Conservation (phyloP, 2,113 vertebrate species). For the Mus musculus region GRCm39 chr17:5775001-5775500, state of each 20-base stretch:
- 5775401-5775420: not conserved
- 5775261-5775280: not conserved
- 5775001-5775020: too few relatives aligned
- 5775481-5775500: constrained; percentile 92
- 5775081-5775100: not conserved
- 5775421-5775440: rapidly evolving
- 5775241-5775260: too few relatives aligned
- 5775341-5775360: not conserved
- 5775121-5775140: not conserved
- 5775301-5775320: rapidly evolving
- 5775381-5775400: not conserved
- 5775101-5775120: rapidly evolving
- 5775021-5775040: not conserved
- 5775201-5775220: not conserved
- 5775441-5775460: too few relatives aligned
- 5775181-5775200: not conserved
- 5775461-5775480: not conserved
- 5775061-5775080: too few relatives aligned
- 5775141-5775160: not conserved
- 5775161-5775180: too few relatives aligned
- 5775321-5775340: rapidly evolving
- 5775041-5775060: not conserved
- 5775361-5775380: too few relatives aligned
- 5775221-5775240: not conserved
- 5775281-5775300: rapidly evolving